Conservation (phyloP, 1,140 invertebrate genomes). For the Pantala flavescens region DNA sequence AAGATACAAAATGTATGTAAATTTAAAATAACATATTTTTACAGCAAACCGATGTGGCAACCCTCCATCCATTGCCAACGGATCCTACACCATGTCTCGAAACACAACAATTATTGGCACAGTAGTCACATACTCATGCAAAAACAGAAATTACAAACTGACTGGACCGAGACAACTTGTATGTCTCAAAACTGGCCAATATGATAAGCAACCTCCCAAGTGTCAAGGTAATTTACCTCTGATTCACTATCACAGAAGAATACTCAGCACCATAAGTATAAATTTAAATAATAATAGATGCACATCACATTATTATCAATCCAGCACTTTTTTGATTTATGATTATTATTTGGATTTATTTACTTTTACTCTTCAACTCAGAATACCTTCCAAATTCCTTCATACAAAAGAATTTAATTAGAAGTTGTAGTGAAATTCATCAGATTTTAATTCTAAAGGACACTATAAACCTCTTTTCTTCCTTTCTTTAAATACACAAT, state of each 20-base stretch:
- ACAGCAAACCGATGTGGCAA: constrained; percentile 65
- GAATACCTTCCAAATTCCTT: too few relatives aligned
- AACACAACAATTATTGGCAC: constrained; percentile 56
- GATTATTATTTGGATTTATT: too few relatives aligned
- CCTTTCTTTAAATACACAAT: too few relatives aligned
- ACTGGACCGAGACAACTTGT: constrained; percentile 54
- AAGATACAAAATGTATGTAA: background rate
- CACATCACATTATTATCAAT: too few relatives aligned
- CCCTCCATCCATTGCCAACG: constrained; percentile 60
- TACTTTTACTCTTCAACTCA: too few relatives aligned
- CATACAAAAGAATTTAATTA: too few relatives aligned
- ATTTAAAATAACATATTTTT: constrained; percentile 20
- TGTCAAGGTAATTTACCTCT: constrained; percentile 48
- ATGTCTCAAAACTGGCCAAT: constrained; percentile 65
- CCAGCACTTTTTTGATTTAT: too few relatives aligned
- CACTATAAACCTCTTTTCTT: too few relatives aligned
- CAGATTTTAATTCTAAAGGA: too few relatives aligned
- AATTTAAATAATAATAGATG: too few relatives aligned
- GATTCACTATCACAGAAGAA: background rate
- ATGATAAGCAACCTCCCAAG: constrained; percentile 60
- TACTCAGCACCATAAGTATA: too few relatives aligned
- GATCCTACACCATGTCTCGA: constrained; percentile 48
- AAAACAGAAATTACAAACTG: constrained; percentile 51
- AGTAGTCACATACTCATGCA: constrained; percentile 64
- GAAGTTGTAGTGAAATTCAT: too few relatives aligned